phyloP scores from a whole-genome alignment of 2,888 invertebrate species.

The Craniophora ligustri region DNA sequence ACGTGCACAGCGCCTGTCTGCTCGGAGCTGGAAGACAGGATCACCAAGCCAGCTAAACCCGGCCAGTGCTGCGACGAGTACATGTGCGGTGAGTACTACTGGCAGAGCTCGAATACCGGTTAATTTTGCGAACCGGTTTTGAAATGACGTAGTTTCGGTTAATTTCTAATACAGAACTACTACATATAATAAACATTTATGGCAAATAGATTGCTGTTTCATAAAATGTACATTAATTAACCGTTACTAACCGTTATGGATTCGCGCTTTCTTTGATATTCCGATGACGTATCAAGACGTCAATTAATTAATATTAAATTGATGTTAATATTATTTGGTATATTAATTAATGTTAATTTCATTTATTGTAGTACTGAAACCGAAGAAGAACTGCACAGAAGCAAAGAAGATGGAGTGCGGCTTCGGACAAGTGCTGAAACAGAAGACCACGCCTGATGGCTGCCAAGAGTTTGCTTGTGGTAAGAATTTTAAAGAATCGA shows the following conservation, averaged over 20 bases:
- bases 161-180: too few species aligned
- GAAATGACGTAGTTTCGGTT: too few species aligned
- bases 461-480: constrained; percentile 93
- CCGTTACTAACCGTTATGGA: too few species aligned
- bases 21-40: constrained; percentile 83
- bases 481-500: constrained; percentile 77
- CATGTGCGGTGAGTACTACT: constrained; percentile 89
- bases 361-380: constrained; percentile 82
- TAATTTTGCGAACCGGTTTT: too few species aligned
- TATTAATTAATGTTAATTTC: neutral
- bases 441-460: constrained; percentile 89
- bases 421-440: constrained; percentile 91
- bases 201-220: too few species aligned
- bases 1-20: constrained; percentile 89
- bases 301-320: too few species aligned
- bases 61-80: constrained; percentile 92
- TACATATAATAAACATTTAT: too few species aligned
- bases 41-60: constrained; percentile 85
- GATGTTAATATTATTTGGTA: neutral
- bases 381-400: constrained; percentile 89
- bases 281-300: too few species aligned
- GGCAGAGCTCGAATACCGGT: too few species aligned
- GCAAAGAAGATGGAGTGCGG: constrained; percentile 92
- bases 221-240: too few species aligned
- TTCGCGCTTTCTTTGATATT: too few species aligned